Base-by-base conservation (phyloP, 2,113 vertebrate genomes). In the Taxidea taxus region DNA sequence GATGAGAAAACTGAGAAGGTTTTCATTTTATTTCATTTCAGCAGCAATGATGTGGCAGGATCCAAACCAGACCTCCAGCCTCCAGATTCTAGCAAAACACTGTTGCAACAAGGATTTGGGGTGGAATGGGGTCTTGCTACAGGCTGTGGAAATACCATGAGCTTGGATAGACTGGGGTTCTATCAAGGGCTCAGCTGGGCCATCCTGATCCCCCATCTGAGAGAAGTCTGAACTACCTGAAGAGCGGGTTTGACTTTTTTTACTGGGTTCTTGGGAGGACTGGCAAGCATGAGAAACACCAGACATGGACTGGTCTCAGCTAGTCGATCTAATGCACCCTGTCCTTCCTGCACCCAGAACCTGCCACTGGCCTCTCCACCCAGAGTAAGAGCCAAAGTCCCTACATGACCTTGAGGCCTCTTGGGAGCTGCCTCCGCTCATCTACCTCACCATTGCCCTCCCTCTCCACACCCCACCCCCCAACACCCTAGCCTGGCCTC, bases 111-210 rank as follows among this genome's bases (percentile, higher is more conserved):
- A 82, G 10, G 29, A 49, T 66, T 62, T 51, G 42, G 80, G 54
- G 0, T 0, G 20, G 9, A 20, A 2, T 0, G 12, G 14, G 15
- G 62, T n/a, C 62, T 58, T 44, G 21, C 56, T 21, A 6, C 4
- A 14, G 16, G 60, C 7, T 0, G 56, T 12, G 47, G 16, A 86
- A 91, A 84, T 16, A 11, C 10, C 5, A 29, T 56, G 31, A 66
- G 16, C 51, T 31, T 31, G 20, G 44, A 54, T 12, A 70, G 29
- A 54, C 16, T 0, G 10, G 62, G 15, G 42, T 23, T 88, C 56
- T 37, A 1, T 44, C 44, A 83, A 68, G 85, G 37, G 39, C 44
- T 66, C 8, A 7, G 25, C 23, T 56, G 18, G 66, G 54, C 34
- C 12, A 49, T 44, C 7, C 54, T 10, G 12, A 34, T 34, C 11